Conservation (phyloP, 2,888 invertebrate species). For the Crocallis elinguaria region DNA sequence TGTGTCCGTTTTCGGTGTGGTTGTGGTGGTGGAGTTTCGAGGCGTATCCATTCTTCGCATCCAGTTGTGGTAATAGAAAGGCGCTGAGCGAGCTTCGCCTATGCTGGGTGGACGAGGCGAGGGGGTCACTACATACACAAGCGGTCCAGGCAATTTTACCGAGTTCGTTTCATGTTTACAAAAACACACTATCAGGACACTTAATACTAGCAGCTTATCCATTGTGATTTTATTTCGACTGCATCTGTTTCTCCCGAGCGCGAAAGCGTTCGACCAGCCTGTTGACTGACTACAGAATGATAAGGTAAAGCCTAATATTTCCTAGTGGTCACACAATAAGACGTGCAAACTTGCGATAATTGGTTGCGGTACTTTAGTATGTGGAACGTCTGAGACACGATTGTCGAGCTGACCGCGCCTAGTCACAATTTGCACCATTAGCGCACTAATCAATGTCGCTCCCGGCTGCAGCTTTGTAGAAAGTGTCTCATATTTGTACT, state of each 20-base stretch:
- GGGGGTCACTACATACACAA: constrained; percentile 77
- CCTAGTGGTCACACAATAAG: constrained; percentile 46
- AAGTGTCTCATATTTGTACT: constrained; percentile 79
- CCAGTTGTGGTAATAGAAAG: constrained; percentile 79
- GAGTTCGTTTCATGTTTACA: constrained; percentile 47
- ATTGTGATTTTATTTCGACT: constrained; percentile 51
- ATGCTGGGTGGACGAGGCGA: constrained; percentile 53
- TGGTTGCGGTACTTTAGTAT: constrained; percentile 77
- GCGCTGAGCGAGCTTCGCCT: constrained; percentile 64
- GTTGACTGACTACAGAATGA: constrained; percentile 67
- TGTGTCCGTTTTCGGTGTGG: constrained; percentile 58
- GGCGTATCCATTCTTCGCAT: constrained; percentile 71
- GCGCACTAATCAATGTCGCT: constrained; percentile 66
- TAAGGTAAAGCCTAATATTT: constrained; percentile 52
- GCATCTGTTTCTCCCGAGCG: constrained; percentile 49
- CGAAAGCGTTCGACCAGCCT: constrained; percentile 54
- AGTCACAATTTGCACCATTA: constrained; percentile 77
- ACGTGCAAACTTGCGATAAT: constrained; percentile 75
- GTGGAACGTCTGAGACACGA: constrained; percentile 74
- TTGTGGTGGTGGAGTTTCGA: constrained; percentile 47
- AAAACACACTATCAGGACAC: constrained; percentile 54
- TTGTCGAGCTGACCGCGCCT: constrained; percentile 60
- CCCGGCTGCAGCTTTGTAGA: constrained; percentile 56
- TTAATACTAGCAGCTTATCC: constrained; percentile 51
- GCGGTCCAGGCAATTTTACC: constrained; percentile 64